phyloP scores from a whole-genome alignment of 53 echinoderm and acorn worm genomes.

The Henricia sp. region DNA sequence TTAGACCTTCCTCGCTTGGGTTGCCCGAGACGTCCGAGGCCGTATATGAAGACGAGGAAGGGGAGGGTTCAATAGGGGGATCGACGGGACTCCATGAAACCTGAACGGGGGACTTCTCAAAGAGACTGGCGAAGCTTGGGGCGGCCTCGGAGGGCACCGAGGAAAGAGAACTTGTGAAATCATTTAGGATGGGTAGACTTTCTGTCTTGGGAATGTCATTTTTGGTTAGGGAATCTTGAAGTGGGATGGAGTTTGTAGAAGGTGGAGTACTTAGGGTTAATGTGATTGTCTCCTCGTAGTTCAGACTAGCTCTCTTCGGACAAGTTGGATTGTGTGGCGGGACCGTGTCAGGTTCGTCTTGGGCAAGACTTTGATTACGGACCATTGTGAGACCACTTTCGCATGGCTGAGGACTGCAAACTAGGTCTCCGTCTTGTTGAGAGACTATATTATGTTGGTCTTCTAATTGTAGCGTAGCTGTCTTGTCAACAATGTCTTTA shows the following conservation, averaged over 20 bases:
- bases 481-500: conserved; percentile 18
- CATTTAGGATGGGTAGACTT: not conserved
- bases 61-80: conserved; percentile 7
- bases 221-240: not conserved
- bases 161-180: conserved; percentile 2
- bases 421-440: too few species aligned
- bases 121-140: conserved; percentile 52
- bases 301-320: conserved; percentile 7
- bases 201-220: not conserved
- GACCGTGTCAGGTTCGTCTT: not conserved
- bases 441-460: too few species aligned
- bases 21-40: conserved; percentile 37
- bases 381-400: not conserved
- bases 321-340: not conserved
- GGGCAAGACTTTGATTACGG: conserved; percentile 34
- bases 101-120: not conserved
- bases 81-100: not conserved
- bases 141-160: conserved; percentile 11
- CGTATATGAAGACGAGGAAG: conserved; percentile 3
- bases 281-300: conserved; percentile 40
- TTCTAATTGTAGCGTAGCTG: not conserved
- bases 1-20: conserved; percentile 21
- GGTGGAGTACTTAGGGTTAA: conserved; percentile 37
- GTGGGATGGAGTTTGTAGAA: not conserved
- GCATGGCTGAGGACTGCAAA: too few species aligned